Base-by-base conservation (phyloP, 1,140 invertebrate species). In the Hormaphis cornu region DNA sequence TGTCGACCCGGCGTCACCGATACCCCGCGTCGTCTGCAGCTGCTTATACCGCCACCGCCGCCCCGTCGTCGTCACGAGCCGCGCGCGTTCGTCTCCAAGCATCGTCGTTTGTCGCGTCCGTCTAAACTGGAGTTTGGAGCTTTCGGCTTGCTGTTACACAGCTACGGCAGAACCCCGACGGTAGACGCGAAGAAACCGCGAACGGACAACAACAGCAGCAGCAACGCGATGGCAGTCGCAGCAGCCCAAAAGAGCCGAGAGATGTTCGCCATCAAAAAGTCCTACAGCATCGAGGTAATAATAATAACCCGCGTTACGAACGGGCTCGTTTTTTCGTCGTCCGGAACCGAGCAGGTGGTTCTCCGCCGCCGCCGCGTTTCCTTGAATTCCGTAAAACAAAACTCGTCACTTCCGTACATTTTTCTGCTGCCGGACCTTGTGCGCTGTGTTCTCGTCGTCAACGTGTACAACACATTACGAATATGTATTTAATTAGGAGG, bases 261-360 rank as follows among this genome's bases (percentile, higher is more conserved):
- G 80, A 89, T 91, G 87, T 93, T 93, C 83, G 90, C 90, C 79
- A 93, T 93, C 81, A 93, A 94, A 81, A 95, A 95, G 79, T 93
- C 91, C 73, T 96, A 95, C 85, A 95, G 92, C 82, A 93, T 95
- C 78, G 93, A 95, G 90, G 93, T 95, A 82, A 88, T 88, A 83
- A 59, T n/a, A n/a, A n/a, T n/a, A n/a, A n/a, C n/a, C n/a, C n/a
- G n/a, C n/a, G n/a, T n/a, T n/a, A 59, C n/a, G 33, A n/a, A 28
- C 22, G 7, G 9, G 18, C 58, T 56, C n/a, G 9, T 10, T 42
- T n/a, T n/a, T n/a, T n/a, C n/a, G n/a, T n/a, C n/a, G n/a, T n/a
- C n/a, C n/a, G n/a, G n/a, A n/a, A n/a, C n/a, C n/a, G n/a, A n/a
- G n/a, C n/a, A n/a, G n/a, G n/a, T n/a, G n/a, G n/a, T n/a, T n/a